Evolutionary conservation across 2,888 invertebrate genomes (phyloP), one percentile per base, ranked within the genome.

Genomic region (Odontocerum albicorne): DNA sequence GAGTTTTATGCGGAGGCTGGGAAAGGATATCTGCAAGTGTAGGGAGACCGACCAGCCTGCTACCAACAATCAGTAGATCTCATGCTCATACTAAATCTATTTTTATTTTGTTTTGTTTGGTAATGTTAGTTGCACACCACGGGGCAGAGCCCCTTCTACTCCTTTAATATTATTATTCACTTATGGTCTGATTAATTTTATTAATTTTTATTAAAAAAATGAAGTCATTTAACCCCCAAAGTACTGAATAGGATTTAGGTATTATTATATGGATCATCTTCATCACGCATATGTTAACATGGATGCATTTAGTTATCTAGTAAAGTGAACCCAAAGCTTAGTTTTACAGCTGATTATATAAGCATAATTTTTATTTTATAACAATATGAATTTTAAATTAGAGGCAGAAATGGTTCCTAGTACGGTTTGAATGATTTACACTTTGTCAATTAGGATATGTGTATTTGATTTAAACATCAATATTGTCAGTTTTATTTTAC

Each of bases 381-480:
- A 65, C 67, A 36, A 46, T 65, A 27, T 22, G 27, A 32, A 22
- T 27, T 74, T 73, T 76, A 77, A 77, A 75, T 74, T 77, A 77
- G 74, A 75, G 74, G 76, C 75, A 75, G 77, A 73, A 75, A 78
- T 76, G 75, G 77, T 77, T 77, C 78, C 77, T 77, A 78, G 77
- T 72, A 74, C 72, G 74, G 75, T 74, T 75, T 76, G 74, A 76
- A 75, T 73, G 57, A 47, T 57, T 73, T 72, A 68, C 73, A 66
- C 74, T 69, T n/a, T 77, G 78, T 78, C 78, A 78, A 78, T 78
- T 78, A 78, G 76, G 72, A 74, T 75, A 72, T 75, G 71, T 68
- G 68, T 39, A 53, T 67, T 76, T 76, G 17, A 21, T 45, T 77
- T 46, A 35, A 44, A 16, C 19, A 35, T 27, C 19, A 43, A 38